Conservation (phyloP, 2,888 invertebrate species). For the Ptilodon capucinus region DNA sequence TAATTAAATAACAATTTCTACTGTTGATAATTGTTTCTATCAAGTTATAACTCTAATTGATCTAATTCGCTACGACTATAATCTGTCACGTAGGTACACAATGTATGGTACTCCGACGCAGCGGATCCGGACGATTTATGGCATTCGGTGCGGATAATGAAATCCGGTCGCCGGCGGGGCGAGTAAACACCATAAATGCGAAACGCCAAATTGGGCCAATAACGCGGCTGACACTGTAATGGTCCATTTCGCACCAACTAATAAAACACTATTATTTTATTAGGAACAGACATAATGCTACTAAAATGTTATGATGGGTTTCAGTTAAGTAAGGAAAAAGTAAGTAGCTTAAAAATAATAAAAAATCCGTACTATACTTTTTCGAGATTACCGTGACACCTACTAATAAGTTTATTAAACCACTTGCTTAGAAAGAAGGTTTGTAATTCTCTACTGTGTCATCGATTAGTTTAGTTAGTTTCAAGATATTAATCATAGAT, state of each 20-base stretch:
- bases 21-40: too few species aligned
- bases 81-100: slow-evolving; percentile 19
- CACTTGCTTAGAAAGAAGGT: too few species aligned
- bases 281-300: slow-evolving; percentile 33
- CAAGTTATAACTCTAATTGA: too few species aligned
- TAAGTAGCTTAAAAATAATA: too few species aligned
- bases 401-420: too few species aligned
- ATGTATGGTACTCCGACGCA: slow-evolving; percentile 24
- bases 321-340: too few species aligned
- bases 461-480: too few species aligned
- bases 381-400: too few species aligned
- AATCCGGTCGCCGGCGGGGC: slow-evolving; percentile 57
- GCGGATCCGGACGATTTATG: slow-evolving; percentile 50
- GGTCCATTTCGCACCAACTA: slow-evolving; percentile 38
- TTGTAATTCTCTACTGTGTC: too few species aligned
- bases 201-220: slow-evolving; percentile 62
- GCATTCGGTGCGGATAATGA: slow-evolving; percentile 61
- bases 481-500: too few species aligned
- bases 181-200: slow-evolving; percentile 59
- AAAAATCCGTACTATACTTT: too few species aligned
- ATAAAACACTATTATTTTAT: slow-evolving; percentile 39
- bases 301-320: slow-evolving; percentile 22
- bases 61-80: slow-evolving; percentile 1
- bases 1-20: too few species aligned
- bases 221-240: slow-evolving; percentile 57